Conservation (phyloP, 2,113 vertebrate genomes). For the Anolis carolinensis region DNA sequence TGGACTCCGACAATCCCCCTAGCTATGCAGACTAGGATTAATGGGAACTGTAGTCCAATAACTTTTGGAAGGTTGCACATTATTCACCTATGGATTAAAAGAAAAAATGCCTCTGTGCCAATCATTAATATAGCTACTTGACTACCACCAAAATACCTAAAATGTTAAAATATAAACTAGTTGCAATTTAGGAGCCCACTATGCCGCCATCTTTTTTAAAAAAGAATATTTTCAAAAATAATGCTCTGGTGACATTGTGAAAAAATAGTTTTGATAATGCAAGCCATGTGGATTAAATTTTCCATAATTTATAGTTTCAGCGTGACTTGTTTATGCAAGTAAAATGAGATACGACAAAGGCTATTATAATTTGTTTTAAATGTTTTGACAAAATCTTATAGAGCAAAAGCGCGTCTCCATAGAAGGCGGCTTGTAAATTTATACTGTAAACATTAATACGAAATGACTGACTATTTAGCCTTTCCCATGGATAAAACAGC, state of each 20-base stretch:
- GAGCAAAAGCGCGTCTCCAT: conserved; percentile 62
- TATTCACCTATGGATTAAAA: neutral
- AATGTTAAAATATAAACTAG: conserved; percentile 35
- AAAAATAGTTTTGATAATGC: conserved; percentile 73
- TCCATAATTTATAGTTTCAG: conserved; percentile 76
- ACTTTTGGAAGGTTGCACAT: neutral
- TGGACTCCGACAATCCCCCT: neutral
- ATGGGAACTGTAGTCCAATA: neutral
- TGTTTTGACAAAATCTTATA: conserved; percentile 74
- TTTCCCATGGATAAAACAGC: conserved; percentile 48
- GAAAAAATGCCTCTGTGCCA: neutral
- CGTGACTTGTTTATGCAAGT: conserved; percentile 73
- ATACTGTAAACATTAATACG: conserved; percentile 56
- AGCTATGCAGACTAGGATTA: neutral
- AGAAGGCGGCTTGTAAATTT: conserved; percentile 69
- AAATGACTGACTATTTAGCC: conserved; percentile 56
- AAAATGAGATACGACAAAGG: conserved; percentile 73
- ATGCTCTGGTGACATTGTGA: conserved; percentile 68
- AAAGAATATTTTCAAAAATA: conserved; percentile 68
- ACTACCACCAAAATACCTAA: conserved; percentile 34
- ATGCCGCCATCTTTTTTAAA: conserved; percentile 53
- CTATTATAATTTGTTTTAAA: conserved; percentile 72
- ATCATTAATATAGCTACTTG: accelerated
- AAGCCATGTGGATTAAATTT: conserved; percentile 75
- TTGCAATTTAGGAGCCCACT: neutral